These are phyloP conservation scores for Sebastes vulpes DNA, from an alignment of 2,797 vertebrate genomes.

Conservation along the genomic window DNA sequence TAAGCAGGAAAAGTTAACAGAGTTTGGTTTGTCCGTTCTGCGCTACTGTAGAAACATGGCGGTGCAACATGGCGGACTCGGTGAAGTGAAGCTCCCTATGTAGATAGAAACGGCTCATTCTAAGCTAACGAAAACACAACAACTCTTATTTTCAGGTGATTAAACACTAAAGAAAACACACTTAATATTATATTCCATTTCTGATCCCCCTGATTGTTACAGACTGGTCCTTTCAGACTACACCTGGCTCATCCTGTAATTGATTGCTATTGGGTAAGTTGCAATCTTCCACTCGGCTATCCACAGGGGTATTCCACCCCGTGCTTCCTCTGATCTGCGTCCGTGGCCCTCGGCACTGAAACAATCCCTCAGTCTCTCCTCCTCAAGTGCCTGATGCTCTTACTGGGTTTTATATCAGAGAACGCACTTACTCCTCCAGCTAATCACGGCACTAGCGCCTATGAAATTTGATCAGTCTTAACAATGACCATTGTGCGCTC, in stretches of 20 bases:
- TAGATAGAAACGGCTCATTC: no score
- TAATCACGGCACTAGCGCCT: constrained; percentile 49
- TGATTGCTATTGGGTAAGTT: constrained; percentile 3
- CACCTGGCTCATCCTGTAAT: constrained; percentile 3
- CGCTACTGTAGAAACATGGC: no score
- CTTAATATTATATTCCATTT: no score
- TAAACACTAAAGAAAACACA: no score
- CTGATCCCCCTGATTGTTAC: no score
- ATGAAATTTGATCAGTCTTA: constrained; percentile 56
- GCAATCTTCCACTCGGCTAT: not conserved
- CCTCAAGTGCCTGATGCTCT: constrained; percentile 31
- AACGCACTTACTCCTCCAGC: constrained; percentile 31
- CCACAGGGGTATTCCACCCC: constrained; percentile 1
- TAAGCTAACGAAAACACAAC: no score
- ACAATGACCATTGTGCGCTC: constrained; percentile 64
- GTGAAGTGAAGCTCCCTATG: no score
- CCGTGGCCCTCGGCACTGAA: not conserved
- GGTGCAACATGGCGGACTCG: no score
- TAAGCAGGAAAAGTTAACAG: no score
- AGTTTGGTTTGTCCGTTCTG: no score
- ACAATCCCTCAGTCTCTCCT: not conserved
- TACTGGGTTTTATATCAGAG: constrained; percentile 30
- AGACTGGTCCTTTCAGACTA: not conserved
- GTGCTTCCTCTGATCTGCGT: not conserved
- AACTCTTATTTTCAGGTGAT: no score